phyloP scores from a whole-genome alignment of 2,888 invertebrate species.

The Stenolophus ochropezus region DNA sequence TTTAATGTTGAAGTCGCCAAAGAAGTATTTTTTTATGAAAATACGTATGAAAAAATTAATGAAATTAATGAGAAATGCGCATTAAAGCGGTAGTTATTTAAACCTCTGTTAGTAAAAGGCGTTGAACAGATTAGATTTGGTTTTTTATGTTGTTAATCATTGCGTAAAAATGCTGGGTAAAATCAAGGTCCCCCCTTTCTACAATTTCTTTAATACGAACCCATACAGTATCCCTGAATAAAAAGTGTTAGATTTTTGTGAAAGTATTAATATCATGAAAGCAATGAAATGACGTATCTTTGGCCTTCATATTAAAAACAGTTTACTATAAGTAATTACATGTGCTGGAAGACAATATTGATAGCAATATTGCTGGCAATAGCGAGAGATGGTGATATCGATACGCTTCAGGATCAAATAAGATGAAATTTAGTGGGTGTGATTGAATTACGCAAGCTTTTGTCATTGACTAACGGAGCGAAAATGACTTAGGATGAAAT shows the following conservation, averaged over 20 bases:
- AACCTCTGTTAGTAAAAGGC: no score
- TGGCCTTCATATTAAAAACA: slow-evolving; percentile 60
- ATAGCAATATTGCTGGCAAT: background rate
- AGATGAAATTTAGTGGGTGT: slow-evolving; percentile 22
- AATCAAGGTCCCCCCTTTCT: background rate
- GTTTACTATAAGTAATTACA: slow-evolving; percentile 58
- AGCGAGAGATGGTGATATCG: background rate
- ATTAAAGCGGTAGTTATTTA: no score
- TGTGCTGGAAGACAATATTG: slow-evolving; percentile 53
- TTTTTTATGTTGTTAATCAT: background rate
- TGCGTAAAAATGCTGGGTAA: no score
- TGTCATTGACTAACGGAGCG: slow-evolving; percentile 6
- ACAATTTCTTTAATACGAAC: background rate
- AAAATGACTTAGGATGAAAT: slow-evolving; percentile 11
- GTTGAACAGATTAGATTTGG: no score
- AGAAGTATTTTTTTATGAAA: no score
- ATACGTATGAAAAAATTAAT: no score
- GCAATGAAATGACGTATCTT: slow-evolving; percentile 58
- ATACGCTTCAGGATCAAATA: slow-evolving; percentile 5
- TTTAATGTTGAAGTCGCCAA: no score
- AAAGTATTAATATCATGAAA: slow-evolving; percentile 58
- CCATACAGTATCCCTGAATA: background rate
- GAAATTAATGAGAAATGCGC: no score
- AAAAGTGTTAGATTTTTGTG: slow-evolving; percentile 57
- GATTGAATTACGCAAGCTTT: slow-evolving; percentile 13